Evolutionary conservation across 2,797 vertebrate species (phyloP).

Genomic region (Rhynchotus rufescens): DNA sequence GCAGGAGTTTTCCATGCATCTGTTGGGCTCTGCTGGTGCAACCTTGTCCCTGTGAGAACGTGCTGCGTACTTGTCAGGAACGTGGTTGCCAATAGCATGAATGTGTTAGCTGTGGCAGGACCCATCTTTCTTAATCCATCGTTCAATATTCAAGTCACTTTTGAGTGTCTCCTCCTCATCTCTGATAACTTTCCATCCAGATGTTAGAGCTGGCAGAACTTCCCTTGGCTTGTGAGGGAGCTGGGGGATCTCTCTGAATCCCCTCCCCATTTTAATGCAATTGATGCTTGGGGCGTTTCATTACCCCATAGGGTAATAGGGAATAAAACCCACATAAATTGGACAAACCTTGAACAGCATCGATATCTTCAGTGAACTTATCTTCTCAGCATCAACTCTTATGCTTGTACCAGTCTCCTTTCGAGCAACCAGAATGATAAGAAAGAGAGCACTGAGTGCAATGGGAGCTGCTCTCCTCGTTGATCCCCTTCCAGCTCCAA

Average conservation of each 20-base stretch:
- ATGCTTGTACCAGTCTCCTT: neutral
- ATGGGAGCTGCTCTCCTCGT: fast-evolving
- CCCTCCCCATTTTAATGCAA: fast-evolving
- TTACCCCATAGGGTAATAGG: neutral
- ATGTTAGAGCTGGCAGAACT: no score
- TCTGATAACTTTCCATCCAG: no score
- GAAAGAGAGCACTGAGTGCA: neutral
- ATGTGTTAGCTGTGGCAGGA: no score
- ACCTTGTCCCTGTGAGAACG: fast-evolving
- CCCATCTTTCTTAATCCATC: no score
- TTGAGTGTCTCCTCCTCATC: no score
- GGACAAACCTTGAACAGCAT: neutral
- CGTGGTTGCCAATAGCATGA: no score
- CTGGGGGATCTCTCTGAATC: neutral
- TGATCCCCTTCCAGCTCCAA: neutral
- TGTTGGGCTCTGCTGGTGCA: neutral
- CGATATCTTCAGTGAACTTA: neutral
- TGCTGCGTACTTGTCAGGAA: fast-evolving
- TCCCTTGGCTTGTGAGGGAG: no score
- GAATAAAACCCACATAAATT: neutral
- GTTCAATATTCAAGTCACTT: no score
- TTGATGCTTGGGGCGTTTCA: neutral
- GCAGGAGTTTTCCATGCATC: neutral
- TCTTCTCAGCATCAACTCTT: neutral
- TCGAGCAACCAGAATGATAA: neutral